Evolutionary conservation across 1,140 invertebrate species (phyloP).

Genomic region (Octopus sinensis): DNA sequence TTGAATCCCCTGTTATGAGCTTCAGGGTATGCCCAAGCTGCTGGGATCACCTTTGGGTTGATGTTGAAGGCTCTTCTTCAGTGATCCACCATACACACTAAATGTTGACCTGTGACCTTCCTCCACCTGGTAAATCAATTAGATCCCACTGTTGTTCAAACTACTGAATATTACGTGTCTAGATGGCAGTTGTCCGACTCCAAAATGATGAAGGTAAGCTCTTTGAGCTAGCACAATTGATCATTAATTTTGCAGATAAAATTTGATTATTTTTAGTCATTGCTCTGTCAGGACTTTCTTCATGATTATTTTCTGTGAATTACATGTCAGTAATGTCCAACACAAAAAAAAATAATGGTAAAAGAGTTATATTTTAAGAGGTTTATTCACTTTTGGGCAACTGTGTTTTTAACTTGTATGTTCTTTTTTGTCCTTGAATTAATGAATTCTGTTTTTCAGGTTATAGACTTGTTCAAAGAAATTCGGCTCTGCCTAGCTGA

Average conservation of each 20-base stretch:
- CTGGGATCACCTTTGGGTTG: not conserved
- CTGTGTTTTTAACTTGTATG: too few relatives aligned
- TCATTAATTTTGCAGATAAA: not conserved
- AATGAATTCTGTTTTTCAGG: constrained; percentile 56
- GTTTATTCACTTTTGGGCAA: too few relatives aligned
- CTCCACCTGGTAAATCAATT: not conserved
- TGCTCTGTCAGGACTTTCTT: too few relatives aligned
- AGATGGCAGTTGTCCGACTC: not conserved
- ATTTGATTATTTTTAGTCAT: too few relatives aligned
- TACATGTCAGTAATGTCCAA: too few relatives aligned
- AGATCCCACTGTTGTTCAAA: not conserved
- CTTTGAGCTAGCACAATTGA: not conserved
- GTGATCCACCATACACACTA: not conserved
- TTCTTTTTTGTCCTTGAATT: too few relatives aligned
- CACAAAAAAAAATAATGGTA: too few relatives aligned
- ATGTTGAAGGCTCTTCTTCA: not conserved
- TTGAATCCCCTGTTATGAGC: not conserved
- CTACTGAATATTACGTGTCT: not conserved
- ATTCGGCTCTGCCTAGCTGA: constrained; percentile 78
- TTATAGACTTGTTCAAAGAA: constrained; percentile 75
- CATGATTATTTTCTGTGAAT: too few relatives aligned
- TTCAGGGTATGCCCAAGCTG: not conserved
- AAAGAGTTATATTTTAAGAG: too few relatives aligned
- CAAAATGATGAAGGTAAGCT: not conserved
- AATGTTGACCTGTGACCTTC: not conserved